Evolutionary conservation across 1,140 invertebrate genomes (phyloP).

Genomic region (Gryllus bimaculatus): DNA sequence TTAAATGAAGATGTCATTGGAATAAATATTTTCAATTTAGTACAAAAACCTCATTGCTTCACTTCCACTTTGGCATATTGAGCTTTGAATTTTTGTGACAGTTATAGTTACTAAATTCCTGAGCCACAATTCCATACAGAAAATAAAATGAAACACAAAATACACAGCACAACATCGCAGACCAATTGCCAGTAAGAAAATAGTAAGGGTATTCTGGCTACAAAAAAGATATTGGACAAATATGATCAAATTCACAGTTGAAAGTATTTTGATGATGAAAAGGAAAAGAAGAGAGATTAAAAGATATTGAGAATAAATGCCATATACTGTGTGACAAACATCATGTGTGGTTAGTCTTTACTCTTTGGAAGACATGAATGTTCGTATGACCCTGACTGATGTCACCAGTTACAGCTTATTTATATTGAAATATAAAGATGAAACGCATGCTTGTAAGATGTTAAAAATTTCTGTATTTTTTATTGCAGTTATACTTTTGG

Average conservation of each 20-base stretch:
- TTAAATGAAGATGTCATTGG: no score
- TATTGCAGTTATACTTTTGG: constrained; percentile 1
- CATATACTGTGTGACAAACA: background rate
- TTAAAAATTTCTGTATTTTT: background rate
- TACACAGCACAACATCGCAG: background rate
- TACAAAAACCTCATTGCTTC: background rate
- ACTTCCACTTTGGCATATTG: background rate
- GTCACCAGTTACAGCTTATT: background rate
- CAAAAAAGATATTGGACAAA: background rate
- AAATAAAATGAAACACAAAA: background rate
- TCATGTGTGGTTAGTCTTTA: background rate
- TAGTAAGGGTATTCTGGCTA: background rate
- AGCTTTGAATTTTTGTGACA: background rate
- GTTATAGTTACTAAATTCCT: background rate
- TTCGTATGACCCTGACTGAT: constrained; percentile 3
- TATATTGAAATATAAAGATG: background rate
- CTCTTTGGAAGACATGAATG: constrained; percentile 4
- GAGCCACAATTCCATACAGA: background rate
- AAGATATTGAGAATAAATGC: background rate
- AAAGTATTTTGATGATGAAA: background rate
- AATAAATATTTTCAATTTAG: background rate
- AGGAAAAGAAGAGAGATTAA: background rate
- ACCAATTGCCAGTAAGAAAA: background rate
- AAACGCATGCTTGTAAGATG: constrained; percentile 2
- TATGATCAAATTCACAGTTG: background rate